Conservation (phyloP, 2,113 vertebrate species). For the Nanorana parkeri region DNA sequence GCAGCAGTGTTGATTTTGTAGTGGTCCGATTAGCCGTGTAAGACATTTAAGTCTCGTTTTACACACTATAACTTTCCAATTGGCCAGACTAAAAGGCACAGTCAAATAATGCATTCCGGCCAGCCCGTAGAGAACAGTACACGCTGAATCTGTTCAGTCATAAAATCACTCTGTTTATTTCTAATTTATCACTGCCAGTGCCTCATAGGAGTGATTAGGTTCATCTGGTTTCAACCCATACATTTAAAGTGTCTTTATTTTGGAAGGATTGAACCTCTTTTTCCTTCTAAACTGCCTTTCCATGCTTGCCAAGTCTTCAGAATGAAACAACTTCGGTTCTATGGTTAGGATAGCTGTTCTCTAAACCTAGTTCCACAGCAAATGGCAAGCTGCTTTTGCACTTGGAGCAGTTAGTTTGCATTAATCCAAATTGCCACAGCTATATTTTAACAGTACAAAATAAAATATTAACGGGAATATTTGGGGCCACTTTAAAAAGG, state of each 20-base stretch:
- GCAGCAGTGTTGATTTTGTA: constrained; percentile 38
- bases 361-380: neutral
- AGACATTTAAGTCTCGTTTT: constrained; percentile 46
- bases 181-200: neutral
- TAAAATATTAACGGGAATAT: no score
- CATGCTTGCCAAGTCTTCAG: neutral
- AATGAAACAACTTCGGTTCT: neutral
- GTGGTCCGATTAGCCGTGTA: constrained; percentile 22
- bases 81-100: constrained; percentile 41
- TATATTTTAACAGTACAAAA: no score
- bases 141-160: constrained; percentile 8
- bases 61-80: constrained; percentile 40
- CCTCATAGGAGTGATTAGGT: constrained; percentile 7
- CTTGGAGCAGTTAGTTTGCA: no score
- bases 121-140: constrained; percentile 19
- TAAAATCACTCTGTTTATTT: constrained; percentile 16
- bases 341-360: neutral
- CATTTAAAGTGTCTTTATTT: constrained; percentile 1
- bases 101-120: constrained; percentile 31
- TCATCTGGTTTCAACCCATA: constrained; percentile 5
- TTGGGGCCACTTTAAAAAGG: no score
- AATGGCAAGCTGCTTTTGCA: no score
- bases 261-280: neutral
- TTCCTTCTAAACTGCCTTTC: neutral
- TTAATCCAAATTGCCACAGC: no score